Evolutionary conservation across 2,888 invertebrate genomes (phyloP), one percentile per base, ranked within the genome.

Genomic region (Lasioglossum oenotherae): DNA sequence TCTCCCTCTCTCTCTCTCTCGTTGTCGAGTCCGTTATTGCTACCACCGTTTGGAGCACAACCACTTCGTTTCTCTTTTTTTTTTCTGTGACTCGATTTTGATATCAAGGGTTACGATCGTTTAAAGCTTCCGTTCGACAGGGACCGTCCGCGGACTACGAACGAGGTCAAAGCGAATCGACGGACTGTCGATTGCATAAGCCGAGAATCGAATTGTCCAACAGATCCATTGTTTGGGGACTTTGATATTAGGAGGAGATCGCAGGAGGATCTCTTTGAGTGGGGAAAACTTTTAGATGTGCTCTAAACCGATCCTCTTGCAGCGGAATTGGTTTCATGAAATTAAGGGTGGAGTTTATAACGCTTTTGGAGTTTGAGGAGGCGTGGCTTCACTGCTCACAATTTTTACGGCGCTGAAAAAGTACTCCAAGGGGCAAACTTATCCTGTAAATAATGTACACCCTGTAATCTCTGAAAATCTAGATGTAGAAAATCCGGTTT

Each of bases 151-250:
- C 35, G 35, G 27, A 73, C 74, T 57, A 46, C 77, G 31, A 76
- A 81, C 76, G 73, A 74, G 74, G 57, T 84, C 81, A 31, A 23
- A 80, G 38, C 19, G 44, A 77, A 84, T 77, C 81, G 82, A 81
- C 74, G 73, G 49, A 23, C 64, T 64, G 19, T 23, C 38, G 38
- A 69, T 74, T 69, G 60, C 71, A 81, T 69, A 76, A 79, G 73
- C 76, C 80, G 69, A 46, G 74, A 82, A 73, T 67, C 38, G 53
- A 75, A 81, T n/a, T 57, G 57, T n/a, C 57, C 27, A 0, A 35
- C 4, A 23, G 41, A 80, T 64, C 41, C 49, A 64, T 49, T 60
- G 57, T 57, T 31, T 60, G 75, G 80, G 41, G 31, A 23, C 53
- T 64, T 64, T 64, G 57, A 57, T n/a, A 8, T 57, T n/a, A n/a